Conservation (phyloP, 2,888 invertebrate species). For the Myopa tessellatipennis region DNA sequence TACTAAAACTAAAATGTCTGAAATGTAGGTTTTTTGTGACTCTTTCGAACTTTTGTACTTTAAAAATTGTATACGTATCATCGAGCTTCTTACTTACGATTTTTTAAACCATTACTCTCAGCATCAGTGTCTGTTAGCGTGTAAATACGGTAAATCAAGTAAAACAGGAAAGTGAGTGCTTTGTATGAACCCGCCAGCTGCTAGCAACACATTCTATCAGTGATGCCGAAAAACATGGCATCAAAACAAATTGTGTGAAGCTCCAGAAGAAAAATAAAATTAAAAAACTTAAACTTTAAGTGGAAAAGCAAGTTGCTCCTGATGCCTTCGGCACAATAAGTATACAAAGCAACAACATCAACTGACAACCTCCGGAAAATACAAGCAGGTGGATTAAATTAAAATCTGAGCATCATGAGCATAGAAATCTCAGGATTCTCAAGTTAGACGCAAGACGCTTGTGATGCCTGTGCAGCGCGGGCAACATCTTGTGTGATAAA, state of each 20-base stretch:
- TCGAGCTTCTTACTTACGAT: too few relatives aligned
- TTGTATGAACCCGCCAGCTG: neutral
- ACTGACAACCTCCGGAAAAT: neutral
- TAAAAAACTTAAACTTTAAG: constrained; percentile 1
- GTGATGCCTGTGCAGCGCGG: neutral
- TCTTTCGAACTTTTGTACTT: too few relatives aligned
- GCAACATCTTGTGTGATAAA: too few relatives aligned
- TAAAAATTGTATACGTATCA: too few relatives aligned
- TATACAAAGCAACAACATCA: neutral
- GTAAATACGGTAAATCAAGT: neutral
- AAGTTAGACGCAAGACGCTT: too few relatives aligned
- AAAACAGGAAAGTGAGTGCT: neutral
- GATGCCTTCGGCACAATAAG: neutral
- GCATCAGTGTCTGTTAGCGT: too few relatives aligned
- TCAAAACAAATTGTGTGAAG: constrained; percentile 30
- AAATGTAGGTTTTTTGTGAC: too few relatives aligned
- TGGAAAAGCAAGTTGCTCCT: constrained; percentile 12
- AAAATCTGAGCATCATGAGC: neutral
- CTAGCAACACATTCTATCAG: constrained; percentile 17
- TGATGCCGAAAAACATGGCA: constrained; percentile 33
- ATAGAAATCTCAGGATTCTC: neutral
- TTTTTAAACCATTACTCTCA: too few relatives aligned
- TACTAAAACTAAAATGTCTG: too few relatives aligned
- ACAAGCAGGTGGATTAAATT: neutral
- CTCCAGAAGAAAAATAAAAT: constrained; percentile 19